Evolutionary conservation across 2,888 invertebrate species (phyloP), one percentile per base, ranked within the genome.

Genomic region (Arge pagana): DNA sequence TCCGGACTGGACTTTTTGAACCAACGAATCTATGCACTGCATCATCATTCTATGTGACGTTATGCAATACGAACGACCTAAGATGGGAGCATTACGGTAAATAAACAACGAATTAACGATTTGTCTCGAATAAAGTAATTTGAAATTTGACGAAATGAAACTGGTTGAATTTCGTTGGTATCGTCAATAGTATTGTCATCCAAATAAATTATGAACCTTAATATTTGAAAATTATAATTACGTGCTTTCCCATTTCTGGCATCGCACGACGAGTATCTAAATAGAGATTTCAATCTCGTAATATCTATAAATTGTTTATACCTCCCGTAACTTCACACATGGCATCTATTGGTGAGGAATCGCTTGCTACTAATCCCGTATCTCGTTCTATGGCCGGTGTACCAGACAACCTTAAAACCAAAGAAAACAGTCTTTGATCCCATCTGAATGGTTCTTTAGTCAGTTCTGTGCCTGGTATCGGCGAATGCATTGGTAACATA

Each of bases 301-400:
- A 16, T 28, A 16, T 36, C 35, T 7, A 28, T n/a, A 48, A 39
- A 26, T 10, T 21, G n/a, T 2, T 15, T 13, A 61, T 77, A 88
- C 91, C 98, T 69, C 98, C 98, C 10, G 98, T 99, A 15, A 96
- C 96, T 81, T 97, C 96, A 79, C 98, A 98, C 95, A 99, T 96
- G 5, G 93, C 90, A 77, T 98, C 96, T 61, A 98, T 92, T 0
- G 96, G 94, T 28, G 96, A 95, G 48, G 89, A 85, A 72, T 98
- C 97, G 50, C 93, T 93, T 7, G 96, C 93, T 26, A 97, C 96
- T 51, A 93, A 82, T 4, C 93, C 92, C 3, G 88, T 87, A 68
- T 93, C 93, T 59, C 93, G 81, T 67, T 93, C 93, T 40, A 88
- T 85, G 2, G 91, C 89, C 3, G 93, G 96, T 36, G 94, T 93